Evolutionary conservation across 2,113 vertebrate genomes (phyloP).

Genomic region (Gambusia affinis): DNA sequence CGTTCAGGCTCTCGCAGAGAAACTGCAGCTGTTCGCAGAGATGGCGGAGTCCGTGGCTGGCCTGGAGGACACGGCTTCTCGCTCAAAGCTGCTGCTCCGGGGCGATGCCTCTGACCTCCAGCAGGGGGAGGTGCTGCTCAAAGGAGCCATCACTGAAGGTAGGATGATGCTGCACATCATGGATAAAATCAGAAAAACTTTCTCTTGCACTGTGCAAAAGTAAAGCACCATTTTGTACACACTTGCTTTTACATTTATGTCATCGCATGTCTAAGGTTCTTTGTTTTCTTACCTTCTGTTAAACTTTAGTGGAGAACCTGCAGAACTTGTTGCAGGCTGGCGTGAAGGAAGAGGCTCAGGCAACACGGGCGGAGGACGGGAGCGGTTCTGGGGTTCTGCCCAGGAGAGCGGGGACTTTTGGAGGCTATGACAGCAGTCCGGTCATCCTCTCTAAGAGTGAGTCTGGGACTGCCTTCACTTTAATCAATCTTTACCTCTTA

Average conservation of each 20-base stretch:
- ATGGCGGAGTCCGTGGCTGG: conserved; percentile 84
- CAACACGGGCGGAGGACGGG: conserved; percentile 72
- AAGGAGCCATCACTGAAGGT: conserved; percentile 90
- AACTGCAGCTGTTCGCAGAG: conserved; percentile 90
- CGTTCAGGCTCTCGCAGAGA: conserved; percentile 84
- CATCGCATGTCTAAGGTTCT: not conserved
- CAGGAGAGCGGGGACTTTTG: conserved; percentile 87
- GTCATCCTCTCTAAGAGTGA: conserved; percentile 82
- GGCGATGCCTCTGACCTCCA: conserved; percentile 85
- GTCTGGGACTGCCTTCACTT: conserved; percentile 35
- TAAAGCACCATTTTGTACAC: not conserved
- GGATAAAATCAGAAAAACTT: not conserved
- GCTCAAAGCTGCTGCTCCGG: conserved; percentile 77
- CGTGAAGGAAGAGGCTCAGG: conserved; percentile 57
- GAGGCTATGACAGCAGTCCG: conserved; percentile 83
- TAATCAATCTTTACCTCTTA: conserved; percentile 16
- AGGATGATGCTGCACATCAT: not conserved
- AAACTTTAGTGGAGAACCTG: conserved; percentile 85
- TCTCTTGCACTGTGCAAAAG: not conserved
- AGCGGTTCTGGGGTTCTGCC: conserved; percentile 64
- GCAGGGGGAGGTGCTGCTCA: conserved; percentile 88
- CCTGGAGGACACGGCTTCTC: conserved; percentile 77
- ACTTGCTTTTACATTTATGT: not conserved
- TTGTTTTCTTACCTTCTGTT: not conserved
- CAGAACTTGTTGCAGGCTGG: conserved; percentile 85